Base-by-base conservation (phyloP, 2,797 vertebrate species). In the Sebastiscus albofasciatus region DNA sequence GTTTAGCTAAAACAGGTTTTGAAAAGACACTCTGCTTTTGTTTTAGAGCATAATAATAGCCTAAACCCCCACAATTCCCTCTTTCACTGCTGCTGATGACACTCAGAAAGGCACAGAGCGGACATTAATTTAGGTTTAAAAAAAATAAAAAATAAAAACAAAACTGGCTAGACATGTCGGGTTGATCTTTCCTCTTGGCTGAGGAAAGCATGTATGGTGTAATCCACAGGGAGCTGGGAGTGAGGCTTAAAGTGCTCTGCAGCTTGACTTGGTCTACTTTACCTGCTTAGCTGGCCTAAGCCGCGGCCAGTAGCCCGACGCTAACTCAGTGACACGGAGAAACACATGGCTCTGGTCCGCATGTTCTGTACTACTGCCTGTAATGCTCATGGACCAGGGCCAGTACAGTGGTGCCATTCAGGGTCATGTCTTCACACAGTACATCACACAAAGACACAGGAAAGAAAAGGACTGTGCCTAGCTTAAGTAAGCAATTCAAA, bases 241-340 rank as follows among this genome's bases (percentile, higher is more conserved):
- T 67, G 58, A 84, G 79, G 90, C 86, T 93, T 93, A 92, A 46
- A 75, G 75, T 77, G 65, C 34, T 64, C 42, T 67, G 82, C 79
- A 75, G 87, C 75, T 75, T 72, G 83, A 85, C 92, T 88, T 87
- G 80, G 87, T 94, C 86, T 92, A 92, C 93, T 95, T 95, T 92
- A 91, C 81, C 92, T 91, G 80, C 93, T 94, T 90, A 95, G 84
- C 91, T 52, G 68, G 62, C 20, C 81, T 95, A 93, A 95, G 88
- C 92, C 18, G 62, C 22, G 8, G 42, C 75, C 74, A 76, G 56
- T 26, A 76, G 67, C 65, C 84, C 39, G 66, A 65, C 26, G 2
- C 34, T 67, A 79, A 83, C 81, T 84, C 68, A 71, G 75, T 68
- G 77, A 79, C 77, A 81, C 77, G 81, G 54, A 77, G 36, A 84